phyloP scores from a whole-genome alignment of 2,113 vertebrate species.

The Rhinolophus ferrumequinum region DNA sequence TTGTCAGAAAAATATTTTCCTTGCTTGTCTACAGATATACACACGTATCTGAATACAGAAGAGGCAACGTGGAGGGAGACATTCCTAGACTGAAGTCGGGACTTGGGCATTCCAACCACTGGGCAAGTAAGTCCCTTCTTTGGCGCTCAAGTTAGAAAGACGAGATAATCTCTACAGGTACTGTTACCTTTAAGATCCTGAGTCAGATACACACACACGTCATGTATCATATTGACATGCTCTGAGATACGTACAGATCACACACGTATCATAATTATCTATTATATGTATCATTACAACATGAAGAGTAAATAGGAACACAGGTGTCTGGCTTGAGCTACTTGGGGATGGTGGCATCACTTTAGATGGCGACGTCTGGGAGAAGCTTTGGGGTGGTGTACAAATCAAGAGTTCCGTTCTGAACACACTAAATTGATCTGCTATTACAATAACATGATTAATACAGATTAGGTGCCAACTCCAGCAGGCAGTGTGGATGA shows the following conservation, averaged over 20 bases:
- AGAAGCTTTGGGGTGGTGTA: background rate
- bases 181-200: background rate
- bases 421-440: background rate
- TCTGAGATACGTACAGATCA: too few species aligned
- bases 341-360: background rate
- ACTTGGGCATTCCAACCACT: background rate
- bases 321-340: background rate
- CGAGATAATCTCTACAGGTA: background rate
- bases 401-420: background rate
- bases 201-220: background rate
- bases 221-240: too few species aligned
- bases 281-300: too few species aligned
- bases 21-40: background rate
- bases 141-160: background rate
- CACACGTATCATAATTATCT: too few species aligned
- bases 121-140: background rate
- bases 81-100: background rate
- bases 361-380: background rate
- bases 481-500: background rate
- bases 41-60: background rate
- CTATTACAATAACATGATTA: background rate
- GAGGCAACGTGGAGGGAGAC: background rate
- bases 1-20: background rate
- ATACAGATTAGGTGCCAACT: background rate
- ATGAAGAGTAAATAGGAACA: background rate